Conservation (phyloP, 2,888 invertebrate species). For the Tholera decimalis region DNA sequence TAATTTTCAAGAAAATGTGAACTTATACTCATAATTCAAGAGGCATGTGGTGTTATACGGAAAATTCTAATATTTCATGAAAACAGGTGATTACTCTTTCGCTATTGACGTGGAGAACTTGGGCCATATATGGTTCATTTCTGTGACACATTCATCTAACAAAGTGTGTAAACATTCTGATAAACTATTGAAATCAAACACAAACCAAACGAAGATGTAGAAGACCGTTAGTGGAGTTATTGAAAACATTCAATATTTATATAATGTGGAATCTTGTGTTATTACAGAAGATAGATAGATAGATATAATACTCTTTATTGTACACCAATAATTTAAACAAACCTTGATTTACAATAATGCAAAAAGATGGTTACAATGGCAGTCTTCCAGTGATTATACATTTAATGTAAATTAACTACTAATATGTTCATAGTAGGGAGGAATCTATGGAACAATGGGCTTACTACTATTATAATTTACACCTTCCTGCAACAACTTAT, state of each 20-base stretch:
- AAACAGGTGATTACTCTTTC: conserved; percentile 43
- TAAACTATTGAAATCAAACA: conserved; percentile 25
- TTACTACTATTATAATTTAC: not conserved
- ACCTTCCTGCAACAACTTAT: not conserved
- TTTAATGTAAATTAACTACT: not conserved
- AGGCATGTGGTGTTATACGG: conserved; percentile 15
- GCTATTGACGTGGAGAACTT: conserved; percentile 3
- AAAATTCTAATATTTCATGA: conserved; percentile 36
- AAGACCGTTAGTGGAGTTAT: conserved; percentile 8
- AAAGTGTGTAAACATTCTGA: conserved; percentile 48
- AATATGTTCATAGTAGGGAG: not conserved
- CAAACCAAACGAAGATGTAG: not conserved
- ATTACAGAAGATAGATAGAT: conserved; percentile 16
- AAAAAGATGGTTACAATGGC: too few species aligned
- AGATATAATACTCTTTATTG: too few species aligned
- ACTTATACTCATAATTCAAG: conserved; percentile 38
- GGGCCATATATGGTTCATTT: conserved; percentile 5
- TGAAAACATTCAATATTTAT: conserved; percentile 29
- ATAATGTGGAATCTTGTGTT: conserved; percentile 39
- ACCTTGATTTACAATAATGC: too few species aligned
- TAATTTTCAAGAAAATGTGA: conserved; percentile 56
- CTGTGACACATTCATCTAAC: conserved; percentile 9
- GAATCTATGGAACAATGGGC: not conserved
- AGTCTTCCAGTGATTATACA: conserved; percentile 26
- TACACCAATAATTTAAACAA: too few species aligned